Base-by-base conservation (phyloP, 2,888 invertebrate species). In the Cryptus viduatorius region DNA sequence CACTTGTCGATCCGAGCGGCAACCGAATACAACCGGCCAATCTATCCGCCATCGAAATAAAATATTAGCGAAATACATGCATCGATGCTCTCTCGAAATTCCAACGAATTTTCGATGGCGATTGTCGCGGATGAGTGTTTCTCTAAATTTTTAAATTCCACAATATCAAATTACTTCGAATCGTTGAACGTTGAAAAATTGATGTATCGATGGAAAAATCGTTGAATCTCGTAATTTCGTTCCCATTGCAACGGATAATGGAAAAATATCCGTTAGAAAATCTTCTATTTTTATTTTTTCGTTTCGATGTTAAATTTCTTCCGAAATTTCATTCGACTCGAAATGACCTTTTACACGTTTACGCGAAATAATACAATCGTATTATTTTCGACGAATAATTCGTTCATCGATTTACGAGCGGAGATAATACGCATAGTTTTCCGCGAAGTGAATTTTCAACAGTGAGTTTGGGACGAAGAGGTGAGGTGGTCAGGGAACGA, bases 371-470 rank as follows among this genome's bases (percentile, higher is more conserved):
- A 37, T 64, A 19, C 16, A 10, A 42, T 42, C 16, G 65, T n/a
- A 12, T 37, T 16, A n/a, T 16, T 65, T 16, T n/a, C 29, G 19
- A 19, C n/a, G 31, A n/a, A 50, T 14, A 31, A 65, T 64, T 77
- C 65, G 31, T 50, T 56, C 37, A 50, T 16, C 37, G 8, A 31
- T 24, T 24, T 12, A 53, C 3, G 19, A 31, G 67, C 19, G 31
- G 53, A 71, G 53, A 67, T 77, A 67, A 76, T 46, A 37, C 44
- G 59, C 46, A 48, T 78, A 59, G 78, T 79, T 61, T 79, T 79
- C 48, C 50, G 69, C n/a, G 64, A 61, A 61, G 48, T 19, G 29
- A 24, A 12, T n/a, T 59, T 59, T 29, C 59, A 29, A 24, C n/a
- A 3, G 72, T 19, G 3, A 1, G 37, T 37, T 37, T 1, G 8